Evolutionary conservation across 2,113 vertebrate species (phyloP).

Genomic region (Cyphomyrus plagiostoma): DNA sequence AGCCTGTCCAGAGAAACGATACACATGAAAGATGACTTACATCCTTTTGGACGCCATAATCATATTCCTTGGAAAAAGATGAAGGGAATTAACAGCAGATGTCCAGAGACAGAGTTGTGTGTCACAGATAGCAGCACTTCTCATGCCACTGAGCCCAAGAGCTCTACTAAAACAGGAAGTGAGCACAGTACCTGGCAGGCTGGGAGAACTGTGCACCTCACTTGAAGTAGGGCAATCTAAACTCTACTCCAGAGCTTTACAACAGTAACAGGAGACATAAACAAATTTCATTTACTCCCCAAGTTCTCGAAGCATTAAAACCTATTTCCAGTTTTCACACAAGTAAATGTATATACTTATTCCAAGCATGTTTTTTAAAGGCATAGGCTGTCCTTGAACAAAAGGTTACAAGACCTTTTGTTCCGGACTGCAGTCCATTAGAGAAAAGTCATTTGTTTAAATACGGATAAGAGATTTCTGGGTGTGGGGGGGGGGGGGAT

Average conservation of each 20-base stretch:
- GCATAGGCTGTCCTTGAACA: neutral
- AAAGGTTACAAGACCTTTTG: neutral
- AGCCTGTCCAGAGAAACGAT: neutral
- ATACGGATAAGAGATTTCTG: neutral
- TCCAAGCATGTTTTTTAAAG: neutral
- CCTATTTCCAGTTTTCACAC: neutral
- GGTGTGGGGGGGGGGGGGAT: neutral
- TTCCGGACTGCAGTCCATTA: neutral
- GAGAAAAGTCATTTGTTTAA: slow-evolving; percentile 5
- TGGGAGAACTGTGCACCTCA: neutral
- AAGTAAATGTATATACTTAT: neutral
- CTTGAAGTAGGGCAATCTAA: neutral
- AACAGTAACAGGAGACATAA: neutral
- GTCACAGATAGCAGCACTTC: neutral
- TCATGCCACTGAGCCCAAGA: neutral
- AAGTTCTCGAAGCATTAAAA: neutral
- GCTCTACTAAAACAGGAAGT: neutral
- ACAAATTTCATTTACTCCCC: neutral
- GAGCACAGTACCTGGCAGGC: neutral
- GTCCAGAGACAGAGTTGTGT: slow-evolving; percentile 4
- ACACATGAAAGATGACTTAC: slow-evolving; percentile 8
- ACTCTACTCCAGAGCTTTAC: neutral
- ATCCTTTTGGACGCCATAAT: neutral
- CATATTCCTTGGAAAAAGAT: neutral
- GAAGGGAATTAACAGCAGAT: slow-evolving; percentile 8